phyloP scores from a whole-genome alignment of 53 echinoderm and acorn worm species.

The Antedon mediterranea region DNA sequence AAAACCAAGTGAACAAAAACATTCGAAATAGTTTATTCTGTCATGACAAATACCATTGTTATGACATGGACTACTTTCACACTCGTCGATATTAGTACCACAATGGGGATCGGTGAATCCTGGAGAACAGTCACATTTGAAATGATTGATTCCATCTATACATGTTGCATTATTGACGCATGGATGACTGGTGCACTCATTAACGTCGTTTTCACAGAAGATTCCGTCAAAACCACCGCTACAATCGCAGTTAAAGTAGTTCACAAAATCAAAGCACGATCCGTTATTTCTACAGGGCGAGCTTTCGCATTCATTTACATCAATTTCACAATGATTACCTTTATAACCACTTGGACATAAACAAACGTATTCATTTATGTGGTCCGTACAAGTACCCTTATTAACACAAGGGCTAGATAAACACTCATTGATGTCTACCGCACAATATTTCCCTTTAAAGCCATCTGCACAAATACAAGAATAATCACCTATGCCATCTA shows the following conservation, averaged over 20 bases:
- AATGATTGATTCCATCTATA: slow-evolving; percentile 11
- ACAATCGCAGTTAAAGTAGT: neutral
- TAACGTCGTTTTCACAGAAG: slow-evolving; percentile 16
- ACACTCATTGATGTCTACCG: slow-evolving; percentile 2
- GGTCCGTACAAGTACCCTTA: neutral
- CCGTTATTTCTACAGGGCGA: neutral
- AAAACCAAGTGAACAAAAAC: slow-evolving; percentile 20
- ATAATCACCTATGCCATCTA: neutral
- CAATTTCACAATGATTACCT: slow-evolving; percentile 1
- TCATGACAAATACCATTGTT: slow-evolving; percentile 23
- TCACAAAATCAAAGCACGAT: neutral
- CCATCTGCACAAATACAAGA: neutral
- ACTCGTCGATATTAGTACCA: slow-evolving; percentile 12
- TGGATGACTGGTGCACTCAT: slow-evolving; percentile 14
- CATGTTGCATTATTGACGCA: slow-evolving; percentile 16
- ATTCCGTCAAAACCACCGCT: slow-evolving; percentile 1
- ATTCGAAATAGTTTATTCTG: slow-evolving; percentile 7
- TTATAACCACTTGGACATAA: neutral
- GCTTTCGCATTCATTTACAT: neutral
- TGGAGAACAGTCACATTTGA: slow-evolving; percentile 8
- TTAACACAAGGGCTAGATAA: neutral
- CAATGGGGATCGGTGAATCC: slow-evolving; percentile 21
- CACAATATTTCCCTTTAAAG: neutral
- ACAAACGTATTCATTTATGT: neutral
- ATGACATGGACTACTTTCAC: slow-evolving; percentile 9